Evolutionary conservation across 2,113 vertebrate species (phyloP), one percentile per base, ranked within the genome.

Genomic region (Hydrolagus affinis): DNA sequence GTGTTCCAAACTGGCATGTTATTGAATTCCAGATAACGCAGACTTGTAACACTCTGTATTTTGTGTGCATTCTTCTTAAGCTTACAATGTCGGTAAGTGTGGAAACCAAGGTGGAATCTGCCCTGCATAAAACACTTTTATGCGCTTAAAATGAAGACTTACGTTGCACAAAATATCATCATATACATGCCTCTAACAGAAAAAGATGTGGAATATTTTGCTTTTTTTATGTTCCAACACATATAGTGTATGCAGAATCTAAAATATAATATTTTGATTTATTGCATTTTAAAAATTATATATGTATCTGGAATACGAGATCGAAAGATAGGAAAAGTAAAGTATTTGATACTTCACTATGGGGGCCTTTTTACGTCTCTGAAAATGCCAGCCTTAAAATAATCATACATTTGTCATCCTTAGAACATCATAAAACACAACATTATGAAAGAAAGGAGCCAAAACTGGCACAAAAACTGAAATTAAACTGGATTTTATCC

Each of bases 381-480:
- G 23, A 66, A 11, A 8, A 30, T 57, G 73, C 32, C 0, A 62
- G 23, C 44, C 11, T 68, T 21, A 68, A 83, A 28, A 68, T 66
- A 83, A 66, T 83, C 15, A 32, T 11, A 62, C 25, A 32, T 32
- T 66, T 83, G 78, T 32, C 78, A 66, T 83, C 23, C 8, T 15
- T 83, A 83, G 30, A 83, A 62, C 25, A 30, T 83, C 66, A 66
- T 83, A 68, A 64, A 64, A 66, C 21, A 68, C 60, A 83, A 7
- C 60, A 80, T 80, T 80, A 25, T 60, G 66, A 83, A 66, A 83
- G 72, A 25, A 80, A 68, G 62, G 78, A 17, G 62, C 32, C 25
- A 32, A 83, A 83, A 28, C 23, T 19, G 62, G 0, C 62, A 66
- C 60, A 32, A 30, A 21, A 21, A 68, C 66, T 83, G 78, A 59